Base-by-base conservation (phyloP, 2,888 invertebrate genomes). In the Limnephilus rhombicus region DNA sequence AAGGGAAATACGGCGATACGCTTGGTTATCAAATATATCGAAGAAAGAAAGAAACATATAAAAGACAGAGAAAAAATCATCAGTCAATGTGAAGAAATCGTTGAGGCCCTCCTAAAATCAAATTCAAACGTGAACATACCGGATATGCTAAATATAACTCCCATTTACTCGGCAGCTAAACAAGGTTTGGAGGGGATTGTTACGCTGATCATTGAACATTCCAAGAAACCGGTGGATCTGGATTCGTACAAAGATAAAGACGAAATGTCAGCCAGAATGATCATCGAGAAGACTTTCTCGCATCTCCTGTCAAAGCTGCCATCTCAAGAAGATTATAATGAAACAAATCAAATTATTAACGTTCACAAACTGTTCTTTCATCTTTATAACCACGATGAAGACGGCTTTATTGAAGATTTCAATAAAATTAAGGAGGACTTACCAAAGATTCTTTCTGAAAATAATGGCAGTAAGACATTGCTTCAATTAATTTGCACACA, bases 81-180 rank as follows among this genome's bases (percentile, higher is more conserved):
- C 68, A 95, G 95, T 15, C 95, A 95, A 24, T 96, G 96, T 92
- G 95, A 96, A 94, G 95, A 96, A 82, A 96, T 97, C 94, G 95
- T 96, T 49, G 95, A 96, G 93, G 94, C 96, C 29, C 95, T 97
- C 11, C 94, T 97, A n/a, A 96, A 96, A 94, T 95, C 96, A 15
- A 96, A 96, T 4, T 96, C 96, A 89, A 96, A 97, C 94, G 96
- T 96, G 0, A 97, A 97, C 94, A 95, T 96, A 80, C 95, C 96
- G 0, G 96, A 97, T 94, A 94, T 94, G 85, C 96, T 96, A 94
- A 96, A 96, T 1, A 94, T 96, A 41, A 97, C 97, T 1, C 96
- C 97, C 2, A 95, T 97, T 34, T 96, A 97, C 94, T 96, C 96
- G 93, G 97, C 97, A 29, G 97, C 97, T 0, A 96, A 96, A 94